Conservation (phyloP, 2,888 invertebrate genomes). For the Meiosimyza platycephala region DNA sequence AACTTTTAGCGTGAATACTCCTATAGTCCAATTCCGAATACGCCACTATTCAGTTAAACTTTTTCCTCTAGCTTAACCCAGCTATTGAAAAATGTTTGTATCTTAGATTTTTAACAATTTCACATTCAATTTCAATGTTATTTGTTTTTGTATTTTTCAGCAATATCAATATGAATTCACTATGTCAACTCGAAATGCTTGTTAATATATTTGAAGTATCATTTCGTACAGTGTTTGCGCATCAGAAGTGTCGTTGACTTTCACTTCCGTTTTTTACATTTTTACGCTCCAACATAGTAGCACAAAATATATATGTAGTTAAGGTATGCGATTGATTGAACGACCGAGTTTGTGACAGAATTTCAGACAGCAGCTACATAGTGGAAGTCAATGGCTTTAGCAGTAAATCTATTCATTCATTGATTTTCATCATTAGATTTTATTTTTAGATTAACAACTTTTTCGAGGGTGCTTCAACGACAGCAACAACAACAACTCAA, state of each 20-base stretch:
- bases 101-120: too few relatives aligned
- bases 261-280: background rate
- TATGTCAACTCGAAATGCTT: background rate
- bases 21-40: too few relatives aligned
- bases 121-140: background rate
- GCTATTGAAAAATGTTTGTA: too few relatives aligned
- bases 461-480: background rate
- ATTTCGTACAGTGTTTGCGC: background rate
- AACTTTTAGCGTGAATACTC: too few relatives aligned
- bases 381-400: background rate
- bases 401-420: background rate
- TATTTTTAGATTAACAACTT: constrained; percentile 24
- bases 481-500: background rate
- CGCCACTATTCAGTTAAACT: too few relatives aligned
- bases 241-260: constrained; percentile 20
- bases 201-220: background rate
- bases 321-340: background rate
- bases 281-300: background rate
- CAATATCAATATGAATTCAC: background rate
- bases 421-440: constrained; percentile 24
- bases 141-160: background rate
- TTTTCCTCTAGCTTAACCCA: too few relatives aligned
- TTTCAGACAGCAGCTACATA: background rate
- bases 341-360: background rate
- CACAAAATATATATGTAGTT: too few relatives aligned